These are phyloP conservation scores for Morpho achilles DNA, from an alignment of 2,888 invertebrate genomes.

Conservation along the genomic window DNA sequence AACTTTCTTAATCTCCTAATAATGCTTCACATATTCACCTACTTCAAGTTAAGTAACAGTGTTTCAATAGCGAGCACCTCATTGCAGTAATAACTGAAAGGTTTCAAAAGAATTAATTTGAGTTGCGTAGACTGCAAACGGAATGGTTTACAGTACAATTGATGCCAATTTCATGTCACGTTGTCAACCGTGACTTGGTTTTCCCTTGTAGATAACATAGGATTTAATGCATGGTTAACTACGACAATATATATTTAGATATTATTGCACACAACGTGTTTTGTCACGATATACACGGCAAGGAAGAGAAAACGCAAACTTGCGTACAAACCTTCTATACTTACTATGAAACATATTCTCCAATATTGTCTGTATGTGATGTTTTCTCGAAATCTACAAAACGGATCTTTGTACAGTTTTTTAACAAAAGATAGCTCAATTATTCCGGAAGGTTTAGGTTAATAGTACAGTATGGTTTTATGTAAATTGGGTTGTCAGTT, in stretches of 20 bases:
- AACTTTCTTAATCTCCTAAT: slow-evolving; percentile 10
- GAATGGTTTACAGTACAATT: slow-evolving; percentile 6
- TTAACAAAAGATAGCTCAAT: no score
- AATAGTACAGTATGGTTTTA: no score
- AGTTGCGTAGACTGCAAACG: slow-evolving; percentile 6
- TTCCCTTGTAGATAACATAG: slow-evolving; percentile 16
- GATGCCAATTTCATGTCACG: slow-evolving; percentile 8
- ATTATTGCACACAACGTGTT: background rate
- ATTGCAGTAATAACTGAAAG: slow-evolving; percentile 19
- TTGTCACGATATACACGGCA: no score
- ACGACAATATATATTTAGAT: background rate
- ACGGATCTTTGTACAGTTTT: no score
- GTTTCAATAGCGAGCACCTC: background rate
- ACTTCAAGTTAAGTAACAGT: background rate
- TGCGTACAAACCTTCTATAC: no score
- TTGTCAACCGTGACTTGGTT: slow-evolving; percentile 21
- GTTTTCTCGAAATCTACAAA: no score
- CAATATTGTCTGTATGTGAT: no score
- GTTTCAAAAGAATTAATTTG: slow-evolving; percentile 23
- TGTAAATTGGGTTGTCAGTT: no score
- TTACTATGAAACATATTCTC: no score
- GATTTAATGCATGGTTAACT: slow-evolving; percentile 7
- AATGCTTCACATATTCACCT: background rate
- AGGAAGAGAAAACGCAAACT: no score
- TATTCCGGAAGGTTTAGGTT: no score